Percentiles rank a stretch among this genome's conserved stretches.
phyloP scores from a whole-genome alignment of 1,140 invertebrate genomes.

The Manduca sexta region DNA sequence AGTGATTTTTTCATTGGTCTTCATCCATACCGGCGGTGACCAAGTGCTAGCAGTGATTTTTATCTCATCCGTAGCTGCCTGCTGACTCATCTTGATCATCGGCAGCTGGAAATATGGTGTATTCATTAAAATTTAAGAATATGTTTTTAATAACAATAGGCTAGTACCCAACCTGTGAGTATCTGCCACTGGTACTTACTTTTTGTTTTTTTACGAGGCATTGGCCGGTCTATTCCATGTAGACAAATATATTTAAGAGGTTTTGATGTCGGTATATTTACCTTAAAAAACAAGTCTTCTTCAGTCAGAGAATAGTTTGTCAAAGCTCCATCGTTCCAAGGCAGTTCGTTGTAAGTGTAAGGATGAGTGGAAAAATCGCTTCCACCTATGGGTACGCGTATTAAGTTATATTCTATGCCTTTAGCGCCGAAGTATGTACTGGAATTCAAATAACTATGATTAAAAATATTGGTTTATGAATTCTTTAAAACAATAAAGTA shows the following conservation, averaged over 20 bases:
- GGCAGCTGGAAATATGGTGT: conserved; percentile 36
- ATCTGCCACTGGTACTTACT: no score
- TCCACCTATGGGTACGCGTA: conserved; percentile 87
- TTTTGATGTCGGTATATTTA: conserved; percentile 39
- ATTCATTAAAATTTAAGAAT: background rate
- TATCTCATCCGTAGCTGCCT: conserved; percentile 35
- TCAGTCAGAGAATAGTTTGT: conserved; percentile 77
- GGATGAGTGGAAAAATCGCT: conserved; percentile 81
- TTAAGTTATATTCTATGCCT: conserved; percentile 85
- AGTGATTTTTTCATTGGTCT: conserved; percentile 80
- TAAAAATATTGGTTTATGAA: no score
- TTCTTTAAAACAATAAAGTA: no score
- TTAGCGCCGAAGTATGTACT: conserved; percentile 74
- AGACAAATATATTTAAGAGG: no score
- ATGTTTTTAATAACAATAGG: no score
- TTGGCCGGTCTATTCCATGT: no score
- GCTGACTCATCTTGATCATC: conserved; percentile 44
- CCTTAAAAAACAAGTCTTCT: conserved; percentile 81
- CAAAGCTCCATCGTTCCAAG: conserved; percentile 77
- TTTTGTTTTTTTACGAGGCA: no score
- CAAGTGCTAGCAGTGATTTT: conserved; percentile 76
- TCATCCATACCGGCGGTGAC: conserved; percentile 96
- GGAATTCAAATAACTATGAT: no score
- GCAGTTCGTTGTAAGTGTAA: conserved; percentile 74
- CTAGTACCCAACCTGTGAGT: no score